Evolutionary conservation across 2,888 invertebrate species (phyloP).

Genomic region (Ormyrus nitidulus): DNA sequence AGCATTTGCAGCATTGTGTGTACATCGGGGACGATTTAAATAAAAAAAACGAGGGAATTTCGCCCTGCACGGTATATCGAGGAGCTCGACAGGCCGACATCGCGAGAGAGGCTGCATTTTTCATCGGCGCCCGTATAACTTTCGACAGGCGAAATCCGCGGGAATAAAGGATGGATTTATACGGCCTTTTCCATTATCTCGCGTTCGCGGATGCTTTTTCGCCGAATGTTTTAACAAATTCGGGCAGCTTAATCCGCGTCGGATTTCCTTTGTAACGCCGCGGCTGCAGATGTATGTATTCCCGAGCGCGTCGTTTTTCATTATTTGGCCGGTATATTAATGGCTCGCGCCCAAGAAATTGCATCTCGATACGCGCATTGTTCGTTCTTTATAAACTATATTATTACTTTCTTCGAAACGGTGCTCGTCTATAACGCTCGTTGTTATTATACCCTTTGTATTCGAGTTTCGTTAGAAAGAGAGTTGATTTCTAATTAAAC

Average conservation of each 20-base stretch:
- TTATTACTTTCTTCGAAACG: not conserved
- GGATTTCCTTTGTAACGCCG: not conserved
- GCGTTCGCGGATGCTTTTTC: not conserved
- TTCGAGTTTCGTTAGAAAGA: too few species aligned
- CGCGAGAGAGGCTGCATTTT: too few species aligned
- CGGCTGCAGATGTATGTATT: not conserved
- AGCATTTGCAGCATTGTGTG: too few species aligned
- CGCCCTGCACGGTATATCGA: too few species aligned
- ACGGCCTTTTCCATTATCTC: constrained; percentile 9
- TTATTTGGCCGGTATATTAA: too few species aligned
- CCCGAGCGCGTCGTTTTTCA: not conserved
- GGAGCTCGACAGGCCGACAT: too few species aligned
- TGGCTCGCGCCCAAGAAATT: not conserved
- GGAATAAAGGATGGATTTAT: constrained; percentile 17
- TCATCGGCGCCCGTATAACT: not conserved
- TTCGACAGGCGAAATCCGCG: constrained; percentile 1
- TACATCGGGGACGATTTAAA: too few species aligned
- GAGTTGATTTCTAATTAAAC: too few species aligned
- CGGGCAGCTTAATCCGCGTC: not conserved
- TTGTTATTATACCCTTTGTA: too few species aligned
- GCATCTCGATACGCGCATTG: not conserved
- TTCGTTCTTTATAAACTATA: not conserved
- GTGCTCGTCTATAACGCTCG: too few species aligned
- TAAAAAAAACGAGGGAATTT: too few species aligned
- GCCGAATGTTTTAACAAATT: constrained; percentile 5